These are phyloP conservation scores for Malthinus flaveolus DNA, from an alignment of 2,888 invertebrate genomes.

Conservation along the genomic window DNA sequence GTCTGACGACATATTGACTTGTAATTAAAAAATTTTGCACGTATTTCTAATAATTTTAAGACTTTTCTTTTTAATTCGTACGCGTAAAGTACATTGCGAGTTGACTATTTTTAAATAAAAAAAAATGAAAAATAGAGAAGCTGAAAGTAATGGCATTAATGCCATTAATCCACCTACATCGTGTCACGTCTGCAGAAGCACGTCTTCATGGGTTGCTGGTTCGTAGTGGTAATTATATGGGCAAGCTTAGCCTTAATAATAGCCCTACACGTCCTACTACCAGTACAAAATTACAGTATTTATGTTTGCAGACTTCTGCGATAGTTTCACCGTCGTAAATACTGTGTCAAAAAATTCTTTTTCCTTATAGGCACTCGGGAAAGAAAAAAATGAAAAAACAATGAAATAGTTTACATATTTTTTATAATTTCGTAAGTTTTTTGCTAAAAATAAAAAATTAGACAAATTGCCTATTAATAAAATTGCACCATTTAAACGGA, in stretches of 20 bases:
- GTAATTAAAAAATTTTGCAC: too few species aligned
- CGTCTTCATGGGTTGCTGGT: conserved; percentile 45
- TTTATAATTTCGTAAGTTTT: background rate
- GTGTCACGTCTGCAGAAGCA: conserved; percentile 50
- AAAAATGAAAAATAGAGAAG: conserved; percentile 7
- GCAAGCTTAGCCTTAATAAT: conserved; percentile 48
- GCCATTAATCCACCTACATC: conserved; percentile 28
- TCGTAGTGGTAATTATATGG: conserved; percentile 46
- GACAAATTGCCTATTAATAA: background rate
- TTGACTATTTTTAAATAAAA: too few species aligned
- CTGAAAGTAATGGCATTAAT: conserved; percentile 18
- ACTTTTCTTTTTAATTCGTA: too few species aligned
- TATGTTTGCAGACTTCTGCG: conserved; percentile 31
- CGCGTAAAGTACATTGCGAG: too few species aligned
- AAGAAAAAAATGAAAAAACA: background rate
- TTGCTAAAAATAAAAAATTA: background rate
- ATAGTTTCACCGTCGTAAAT: conserved; percentile 23
- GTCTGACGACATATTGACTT: too few species aligned
- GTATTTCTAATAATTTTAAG: too few species aligned
- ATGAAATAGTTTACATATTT: conserved; percentile 11
- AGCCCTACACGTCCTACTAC: conserved; percentile 35
- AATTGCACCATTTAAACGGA: background rate
- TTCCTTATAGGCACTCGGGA: conserved; percentile 10
- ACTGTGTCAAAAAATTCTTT: conserved; percentile 19
- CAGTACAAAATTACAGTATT: conserved; percentile 32